phyloP scores from a whole-genome alignment of 1,140 invertebrate genomes.

The Scylla paramamosain region DNA sequence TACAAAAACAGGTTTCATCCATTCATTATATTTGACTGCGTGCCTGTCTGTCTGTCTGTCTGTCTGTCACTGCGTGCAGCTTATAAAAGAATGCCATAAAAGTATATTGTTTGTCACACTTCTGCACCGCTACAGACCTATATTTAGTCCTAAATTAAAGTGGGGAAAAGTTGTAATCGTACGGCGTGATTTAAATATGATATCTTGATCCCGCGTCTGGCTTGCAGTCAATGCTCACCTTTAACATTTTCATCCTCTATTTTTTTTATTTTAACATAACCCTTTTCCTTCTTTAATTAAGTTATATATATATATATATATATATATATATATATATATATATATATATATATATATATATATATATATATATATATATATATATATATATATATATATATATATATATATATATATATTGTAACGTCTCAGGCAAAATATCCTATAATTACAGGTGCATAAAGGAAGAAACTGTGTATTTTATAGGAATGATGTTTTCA shows the following conservation, averaged over 20 bases:
- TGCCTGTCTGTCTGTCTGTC: background rate
- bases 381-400: constrained; percentile 17
- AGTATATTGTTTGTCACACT: constrained; percentile 32
- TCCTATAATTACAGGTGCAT: too few relatives aligned
- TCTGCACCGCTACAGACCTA: background rate
- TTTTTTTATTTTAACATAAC: background rate
- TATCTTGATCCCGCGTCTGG: background rate
- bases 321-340: background rate
- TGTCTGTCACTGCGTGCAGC: background rate
- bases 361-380: constrained; percentile 36
- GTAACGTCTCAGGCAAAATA: too few relatives aligned
- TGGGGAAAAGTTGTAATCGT: constrained; percentile 40
- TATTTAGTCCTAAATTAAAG: constrained; percentile 50
- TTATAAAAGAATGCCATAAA: constrained; percentile 32
- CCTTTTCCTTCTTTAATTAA: background rate
- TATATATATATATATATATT: background rate
- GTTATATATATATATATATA: background rate
- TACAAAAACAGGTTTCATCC: background rate
- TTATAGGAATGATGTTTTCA: too few relatives aligned
- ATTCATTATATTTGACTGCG: background rate
- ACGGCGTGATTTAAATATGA: constrained; percentile 45
- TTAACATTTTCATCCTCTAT: constrained; percentile 9
- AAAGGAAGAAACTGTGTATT: too few relatives aligned
- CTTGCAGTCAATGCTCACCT: constrained; percentile 4
- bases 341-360: constrained; percentile 35